Conservation (phyloP, 2,888 invertebrate species). For the Melinaea marsaeus region DNA sequence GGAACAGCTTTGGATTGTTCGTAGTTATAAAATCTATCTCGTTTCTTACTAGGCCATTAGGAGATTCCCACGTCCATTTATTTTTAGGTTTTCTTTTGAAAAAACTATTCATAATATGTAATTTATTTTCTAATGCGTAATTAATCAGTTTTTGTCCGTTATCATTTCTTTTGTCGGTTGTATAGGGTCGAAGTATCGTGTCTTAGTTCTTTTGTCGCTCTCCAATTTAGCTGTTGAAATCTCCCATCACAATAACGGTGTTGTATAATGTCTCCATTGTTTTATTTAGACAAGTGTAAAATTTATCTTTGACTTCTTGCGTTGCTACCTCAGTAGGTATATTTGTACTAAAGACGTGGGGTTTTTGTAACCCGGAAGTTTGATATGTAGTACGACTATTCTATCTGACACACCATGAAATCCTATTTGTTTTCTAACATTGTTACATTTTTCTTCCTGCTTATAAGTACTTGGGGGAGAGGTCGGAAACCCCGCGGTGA, state of each 20-base stretch:
- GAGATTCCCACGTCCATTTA: conserved; percentile 17
- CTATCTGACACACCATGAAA: too few species aligned
- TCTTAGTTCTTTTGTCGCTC: conserved; percentile 23
- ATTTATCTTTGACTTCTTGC: too few species aligned
- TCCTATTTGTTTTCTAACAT: too few species aligned
- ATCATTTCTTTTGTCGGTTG: conserved; percentile 21
- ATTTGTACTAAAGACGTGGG: conserved; percentile 10
- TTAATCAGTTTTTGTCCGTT: conserved; percentile 25
- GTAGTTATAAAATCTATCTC: conserved; percentile 28
- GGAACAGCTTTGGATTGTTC: conserved; percentile 22
- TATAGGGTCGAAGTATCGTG: conserved; percentile 22
- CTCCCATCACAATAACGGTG: conserved; percentile 29
- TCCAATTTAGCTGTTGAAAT: conserved; percentile 29
- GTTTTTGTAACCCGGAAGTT: too few species aligned
- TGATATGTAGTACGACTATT: too few species aligned
- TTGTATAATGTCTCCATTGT: conserved; percentile 6
- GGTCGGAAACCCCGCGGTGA: too few species aligned
- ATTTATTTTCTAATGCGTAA: conserved; percentile 21
- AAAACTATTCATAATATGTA: conserved; percentile 25
- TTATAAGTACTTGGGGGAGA: too few species aligned
- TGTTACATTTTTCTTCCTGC: too few species aligned
- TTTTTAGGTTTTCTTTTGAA: conserved; percentile 24
- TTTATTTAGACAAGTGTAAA: too few species aligned
- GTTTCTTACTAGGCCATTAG: too few species aligned
- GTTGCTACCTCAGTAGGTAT: conserved; percentile 8